phyloP scores from a whole-genome alignment of 2,888 invertebrate genomes.

The Melipona beecheii region DNA sequence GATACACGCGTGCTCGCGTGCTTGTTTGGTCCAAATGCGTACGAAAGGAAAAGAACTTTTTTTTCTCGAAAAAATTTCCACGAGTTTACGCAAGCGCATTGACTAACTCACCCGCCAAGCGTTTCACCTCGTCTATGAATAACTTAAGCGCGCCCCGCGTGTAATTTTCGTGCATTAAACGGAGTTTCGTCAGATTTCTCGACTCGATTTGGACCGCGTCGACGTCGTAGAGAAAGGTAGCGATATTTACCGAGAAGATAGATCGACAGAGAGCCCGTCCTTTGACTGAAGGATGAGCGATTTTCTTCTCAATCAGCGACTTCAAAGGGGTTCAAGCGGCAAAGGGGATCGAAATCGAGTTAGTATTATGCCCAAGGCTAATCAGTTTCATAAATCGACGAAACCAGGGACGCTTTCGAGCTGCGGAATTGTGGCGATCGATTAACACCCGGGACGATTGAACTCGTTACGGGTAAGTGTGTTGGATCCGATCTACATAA shows the following conservation, averaged over 20 bases:
- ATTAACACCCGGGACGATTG: not conserved
- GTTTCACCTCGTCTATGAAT: slow-evolving; percentile 32
- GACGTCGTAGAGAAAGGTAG: not conserved
- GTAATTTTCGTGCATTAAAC: slow-evolving; percentile 46
- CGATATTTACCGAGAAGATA: slow-evolving; percentile 20
- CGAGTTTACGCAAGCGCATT: not conserved
- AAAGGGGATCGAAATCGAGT: slow-evolving; percentile 36
- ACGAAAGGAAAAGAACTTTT: not conserved
- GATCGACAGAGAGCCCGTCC: slow-evolving; percentile 9
- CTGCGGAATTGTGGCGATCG: not conserved
- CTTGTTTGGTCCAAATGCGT: not conserved
- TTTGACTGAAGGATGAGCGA: slow-evolving; percentile 12
- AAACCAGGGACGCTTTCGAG: not conserved
- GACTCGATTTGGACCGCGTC: slow-evolving; percentile 5
- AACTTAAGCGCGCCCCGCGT: slow-evolving; percentile 16
- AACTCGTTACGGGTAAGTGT: not conserved
- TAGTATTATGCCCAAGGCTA: slow-evolving; percentile 24
- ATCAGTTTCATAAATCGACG: slow-evolving; percentile 46
- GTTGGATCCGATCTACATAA: not conserved
- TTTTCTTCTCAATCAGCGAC: slow-evolving; percentile 33
- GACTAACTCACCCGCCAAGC: not conserved
- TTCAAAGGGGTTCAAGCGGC: slow-evolving; percentile 37
- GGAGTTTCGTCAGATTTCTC: slow-evolving; percentile 48
- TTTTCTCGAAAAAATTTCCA: not conserved
- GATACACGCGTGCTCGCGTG: not conserved